A percentile compares a stretch with the other conserved stretches of the same genome.
These are phyloP conservation scores for Zenarchopterus dispar DNA, from an alignment of 2,797 vertebrate species.

Conservation along the genomic window DNA sequence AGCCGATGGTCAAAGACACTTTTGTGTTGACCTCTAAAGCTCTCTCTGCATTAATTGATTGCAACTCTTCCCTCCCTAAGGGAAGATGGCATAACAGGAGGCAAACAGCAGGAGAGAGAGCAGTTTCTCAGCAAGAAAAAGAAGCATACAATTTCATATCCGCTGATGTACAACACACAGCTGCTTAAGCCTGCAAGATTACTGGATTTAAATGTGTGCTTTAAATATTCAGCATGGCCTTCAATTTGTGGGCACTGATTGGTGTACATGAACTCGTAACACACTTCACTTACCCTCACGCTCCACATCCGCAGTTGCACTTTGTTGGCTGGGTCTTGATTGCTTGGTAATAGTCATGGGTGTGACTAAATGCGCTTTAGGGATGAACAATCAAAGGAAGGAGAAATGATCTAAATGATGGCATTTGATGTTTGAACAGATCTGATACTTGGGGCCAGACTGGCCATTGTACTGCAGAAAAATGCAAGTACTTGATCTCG, in stretches of 20 bases:
- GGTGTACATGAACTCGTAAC: constrained; percentile 9
- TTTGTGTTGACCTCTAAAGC: constrained; percentile 78
- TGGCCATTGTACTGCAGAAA: constrained; percentile 1
- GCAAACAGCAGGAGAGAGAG: constrained; percentile 59
- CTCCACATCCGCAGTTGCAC: constrained; percentile 26
- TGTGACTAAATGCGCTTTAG: constrained; percentile 59
- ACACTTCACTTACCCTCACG: constrained; percentile 32
- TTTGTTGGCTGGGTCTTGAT: constrained; percentile 39
- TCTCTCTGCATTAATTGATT: constrained; percentile 80
- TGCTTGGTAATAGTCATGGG: constrained; percentile 34
- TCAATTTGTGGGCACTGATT: constrained; percentile 14
- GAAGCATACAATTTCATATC: constrained; percentile 52
- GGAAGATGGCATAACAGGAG: constrained; percentile 64
- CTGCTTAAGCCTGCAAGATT: constrained; percentile 36
- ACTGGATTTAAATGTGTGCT: constrained; percentile 33
- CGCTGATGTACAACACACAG: constrained; percentile 35
- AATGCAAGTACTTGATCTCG: constrained; percentile 19
- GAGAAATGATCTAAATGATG: constrained; percentile 19
- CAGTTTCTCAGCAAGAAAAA: constrained; percentile 54
- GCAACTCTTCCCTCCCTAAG: constrained; percentile 66
- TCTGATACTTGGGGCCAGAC: constrained; percentile 19
- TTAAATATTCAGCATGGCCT: constrained; percentile 1
- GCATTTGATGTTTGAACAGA: constrained; percentile 33
- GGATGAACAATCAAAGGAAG: constrained; percentile 52
- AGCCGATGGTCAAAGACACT: constrained; percentile 73